Base-by-base conservation (phyloP, 2,797 vertebrate genomes). In the Pempheris klunzingeri region DNA sequence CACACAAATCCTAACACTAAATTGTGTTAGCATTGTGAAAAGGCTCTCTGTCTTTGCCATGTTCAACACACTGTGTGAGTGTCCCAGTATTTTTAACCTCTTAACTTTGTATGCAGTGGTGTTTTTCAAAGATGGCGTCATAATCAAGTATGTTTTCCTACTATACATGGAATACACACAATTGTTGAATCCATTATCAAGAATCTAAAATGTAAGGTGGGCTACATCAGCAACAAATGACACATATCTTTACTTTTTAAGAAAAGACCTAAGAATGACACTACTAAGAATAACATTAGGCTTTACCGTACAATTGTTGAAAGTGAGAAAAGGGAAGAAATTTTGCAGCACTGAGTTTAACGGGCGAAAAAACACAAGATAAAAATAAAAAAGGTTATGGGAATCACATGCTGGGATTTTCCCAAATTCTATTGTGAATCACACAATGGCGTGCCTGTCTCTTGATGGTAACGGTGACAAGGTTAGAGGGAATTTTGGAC, bases 351-450 rank as follows among this genome's bases (percentile, higher is more conserved):
- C 13, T 24, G 1, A 43, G 47, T 24, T 65, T 2, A 39, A 41
- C 5, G 11, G 44, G 4, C 30, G 49, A 69, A 53, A 49, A 44
- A 44, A n/a, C 8, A 5, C 34, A 20, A 75, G 17, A 61, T 64
- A 52, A 59, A 81, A 85, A 82, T 68, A 74, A 79, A 24, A 70
- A 38, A 64, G 39, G 53, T 72, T 84, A 38, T 88, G 86, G 78
- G 87, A 88, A 90, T 71, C 22, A 36, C n/a, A 61, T 30, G 22
- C 14, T 54, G 81, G 84, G 81, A 61, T 67, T 88, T 92, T 85
- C 87, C 87, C 79, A 80, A 86, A 81, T 85, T 76, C 72, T 82
- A 81, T 81, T 88, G 85, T 91, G 80, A 80, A 77, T 75, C 64
- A 79, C 47, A 91, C 87, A 92, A 90, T 92, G 70, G 86, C 12